These are phyloP conservation scores for Eupithecia insigniata DNA, from an alignment of 2,888 invertebrate species.

Conservation along the genomic window DNA sequence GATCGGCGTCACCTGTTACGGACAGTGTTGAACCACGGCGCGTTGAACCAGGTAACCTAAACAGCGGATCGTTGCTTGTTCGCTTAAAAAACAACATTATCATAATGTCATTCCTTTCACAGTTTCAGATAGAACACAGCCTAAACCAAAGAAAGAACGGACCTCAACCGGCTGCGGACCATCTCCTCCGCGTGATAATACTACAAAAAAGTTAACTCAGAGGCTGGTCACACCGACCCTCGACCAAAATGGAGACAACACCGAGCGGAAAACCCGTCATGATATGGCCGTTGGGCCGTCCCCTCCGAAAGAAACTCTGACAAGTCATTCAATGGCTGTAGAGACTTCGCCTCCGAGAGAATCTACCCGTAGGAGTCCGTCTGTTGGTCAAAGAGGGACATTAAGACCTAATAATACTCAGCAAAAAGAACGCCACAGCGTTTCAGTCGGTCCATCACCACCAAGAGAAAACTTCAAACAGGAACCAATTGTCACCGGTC, in stretches of 20 bases:
- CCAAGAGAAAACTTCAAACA: conserved; percentile 29
- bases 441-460: conserved; percentile 47
- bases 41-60: conserved; percentile 1
- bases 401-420: conserved; percentile 51
- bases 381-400: conserved; percentile 44
- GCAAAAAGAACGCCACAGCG: conserved; percentile 56
- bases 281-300: conserved; percentile 77
- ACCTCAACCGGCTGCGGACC: conserved; percentile 86
- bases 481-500: conserved; percentile 47
- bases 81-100: no score
- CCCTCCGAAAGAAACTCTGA: conserved; percentile 63
- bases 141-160: conserved; percentile 65
- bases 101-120: background rate
- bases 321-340: conserved; percentile 29
- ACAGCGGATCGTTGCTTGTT: background rate
- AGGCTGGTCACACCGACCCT: conserved; percentile 78
- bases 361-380: conserved; percentile 32
- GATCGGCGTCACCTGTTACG: conserved; percentile 34
- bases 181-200: conserved; percentile 83
- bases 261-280: conserved; percentile 53
- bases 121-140: conserved; percentile 54
- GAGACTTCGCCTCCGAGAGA: conserved; percentile 45
- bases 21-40: conserved; percentile 63
- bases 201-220: conserved; percentile 51
- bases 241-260: conserved; percentile 53